Evolutionary conservation across 92 coral and sea anemone genomes (phyloP), one percentile per base, ranked within the genome.

Genomic region (Zoanthus gigantus): DNA sequence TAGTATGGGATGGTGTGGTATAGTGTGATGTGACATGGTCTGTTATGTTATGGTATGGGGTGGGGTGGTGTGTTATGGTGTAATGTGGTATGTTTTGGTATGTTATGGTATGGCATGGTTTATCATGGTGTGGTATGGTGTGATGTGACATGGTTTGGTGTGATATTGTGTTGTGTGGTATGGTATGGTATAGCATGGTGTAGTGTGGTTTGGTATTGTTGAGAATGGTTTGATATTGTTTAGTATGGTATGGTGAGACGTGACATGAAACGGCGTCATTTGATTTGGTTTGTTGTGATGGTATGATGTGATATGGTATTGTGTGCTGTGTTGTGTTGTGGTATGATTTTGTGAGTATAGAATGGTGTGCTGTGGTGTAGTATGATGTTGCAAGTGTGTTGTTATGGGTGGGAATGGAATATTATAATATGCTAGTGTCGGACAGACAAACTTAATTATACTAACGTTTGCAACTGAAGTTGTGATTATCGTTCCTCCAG

Each of bases 401-500:
- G 15, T 9, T 9, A 14, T 53, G 58, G 12, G 16, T 11, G 6
- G 60, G 15, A 37, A 5, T 37, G 42, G 42, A 37, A 37, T 37
- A 37, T 37, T 37, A 14, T 58, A 58, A 58, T 14, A 4, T 18
- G 69, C 6, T 37, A 50, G 56, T 50, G 56, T 50, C 56, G 12
- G 12, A 0, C 10, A 7, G 56, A 50, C 12, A 50, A 50, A 50
- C 56, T 0, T 50, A 50, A 50, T 37, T 37, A 17, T 61, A 65
- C 94, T 86, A 42, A 97, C 99, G 91, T 97, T 96, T 34, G 96
- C 99, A 17, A 97, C 99, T 9, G 99, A 90, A 34, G 99, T 97
- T 16, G 99, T 97, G 5, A 97, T 97, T 30, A 97, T 96, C 6
- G 99, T 97, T 16, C 99, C 99, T 9, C 99, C 99, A 30, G 99